Evolutionary conservation across 2,113 vertebrate genomes (phyloP).

Genomic region (Zosterops hypoxanthus): DNA sequence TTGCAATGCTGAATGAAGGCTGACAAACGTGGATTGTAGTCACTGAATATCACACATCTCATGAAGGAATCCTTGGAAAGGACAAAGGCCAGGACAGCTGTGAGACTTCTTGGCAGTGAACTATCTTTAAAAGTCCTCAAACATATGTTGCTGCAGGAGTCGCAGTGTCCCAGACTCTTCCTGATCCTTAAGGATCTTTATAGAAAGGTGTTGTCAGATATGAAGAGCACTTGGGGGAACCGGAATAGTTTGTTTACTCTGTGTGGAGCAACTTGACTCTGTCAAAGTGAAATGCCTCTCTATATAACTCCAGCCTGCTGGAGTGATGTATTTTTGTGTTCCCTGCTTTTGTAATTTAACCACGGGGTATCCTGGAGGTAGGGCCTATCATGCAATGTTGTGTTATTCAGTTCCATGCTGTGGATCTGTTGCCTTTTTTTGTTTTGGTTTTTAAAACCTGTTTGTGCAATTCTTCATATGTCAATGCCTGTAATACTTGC

Average conservation of each 20-base stretch:
- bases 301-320: not conserved
- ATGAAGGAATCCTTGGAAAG: slow-evolving; percentile 17
- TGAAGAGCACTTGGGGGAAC: not conserved
- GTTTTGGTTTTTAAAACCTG: not conserved
- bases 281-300: not conserved
- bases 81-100: not conserved
- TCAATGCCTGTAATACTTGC: not conserved
- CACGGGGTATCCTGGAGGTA: not conserved
- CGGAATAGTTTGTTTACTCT: slow-evolving; percentile 3
- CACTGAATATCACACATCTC: not conserved
- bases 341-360: not conserved
- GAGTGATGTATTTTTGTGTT: not conserved
- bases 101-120: not conserved
- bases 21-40: slow-evolving; percentile 13
- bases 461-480: not conserved
- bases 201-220: not conserved
- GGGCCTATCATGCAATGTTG: not conserved
- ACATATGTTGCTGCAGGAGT: not conserved
- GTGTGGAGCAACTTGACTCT: not conserved
- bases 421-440: not conserved
- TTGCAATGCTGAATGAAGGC: slow-evolving; percentile 47
- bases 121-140: not conserved
- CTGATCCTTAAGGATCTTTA: not conserved
- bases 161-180: not conserved
- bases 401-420: not conserved